Evolutionary conservation across 2,888 invertebrate species (phyloP), one percentile per base, ranked within the genome.

Genomic region (Cynaeus angustus): DNA sequence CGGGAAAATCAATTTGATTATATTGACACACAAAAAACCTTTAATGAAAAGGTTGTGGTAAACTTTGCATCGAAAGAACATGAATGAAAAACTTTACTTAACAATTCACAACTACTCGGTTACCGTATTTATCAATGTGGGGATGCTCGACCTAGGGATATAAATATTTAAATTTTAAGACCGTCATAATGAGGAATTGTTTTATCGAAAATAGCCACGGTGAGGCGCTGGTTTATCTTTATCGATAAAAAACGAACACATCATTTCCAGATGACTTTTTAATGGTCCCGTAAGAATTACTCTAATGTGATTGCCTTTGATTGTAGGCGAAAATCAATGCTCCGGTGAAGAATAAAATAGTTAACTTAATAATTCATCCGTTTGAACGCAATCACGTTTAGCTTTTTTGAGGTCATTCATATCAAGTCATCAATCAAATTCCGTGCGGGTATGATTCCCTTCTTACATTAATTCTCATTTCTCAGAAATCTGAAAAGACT

Each of bases 1-100:
- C 75, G 80, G 78, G 79, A 79, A 79, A 80, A 80, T 80, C 80
- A 79, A 80, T 80, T 79, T 78, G 70, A 30, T 68, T 76, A 78
- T 76, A 77, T 77, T 75, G 74, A 75, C 75, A 76, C 53, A 65
- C 14, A 65, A 48, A 53, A 55, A 50, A 26, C 12, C n/a, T 8
- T 10, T 26, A 41, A 38, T 56, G 53, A 56, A 56, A 56, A 56
- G 9, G n/a, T 41, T 43, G 9, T 12, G 7, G n/a, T 2, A 33
- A 33, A 33, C 1, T 9, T 7, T 1, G 33, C 7, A n/a, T 33
- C 33, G n/a, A 33, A 13, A 21, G 33, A 26, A 30, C 50, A 50
- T 62, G 62, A 52, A 62, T 62, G 62, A 59, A 59, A 58, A 58
- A 58, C 43, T 58, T 43, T 12, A 16, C 7, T 6, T 16, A 13